Conservation (phyloP, 2,888 invertebrate species). For the Pristionchus maxplancki region DNA sequence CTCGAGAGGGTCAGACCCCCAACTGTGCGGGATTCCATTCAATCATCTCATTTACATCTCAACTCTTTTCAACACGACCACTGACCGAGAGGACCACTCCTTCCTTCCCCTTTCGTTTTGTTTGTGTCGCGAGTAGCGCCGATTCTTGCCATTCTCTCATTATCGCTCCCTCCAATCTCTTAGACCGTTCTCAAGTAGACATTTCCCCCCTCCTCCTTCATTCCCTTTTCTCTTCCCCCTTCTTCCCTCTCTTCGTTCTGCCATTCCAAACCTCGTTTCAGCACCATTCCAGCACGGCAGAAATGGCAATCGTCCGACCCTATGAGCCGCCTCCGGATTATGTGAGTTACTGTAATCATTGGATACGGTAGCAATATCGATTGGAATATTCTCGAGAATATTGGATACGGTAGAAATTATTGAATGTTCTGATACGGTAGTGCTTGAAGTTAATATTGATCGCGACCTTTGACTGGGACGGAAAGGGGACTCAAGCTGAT, state of each 20-base stretch:
- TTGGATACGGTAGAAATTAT: neutral
- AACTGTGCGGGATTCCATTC: conserved; percentile 3
- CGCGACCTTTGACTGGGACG: conserved; percentile 1
- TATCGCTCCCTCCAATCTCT: neutral
- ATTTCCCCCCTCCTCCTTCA: neutral
- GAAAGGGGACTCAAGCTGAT: neutral
- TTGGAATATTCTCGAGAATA: neutral
- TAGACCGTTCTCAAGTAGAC: conserved; percentile 3
- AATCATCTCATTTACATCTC: conserved; percentile 43
- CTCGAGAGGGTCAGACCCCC: conserved; percentile 4
- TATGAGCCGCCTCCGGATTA: conserved; percentile 69
- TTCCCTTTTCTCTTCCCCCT: neutral
- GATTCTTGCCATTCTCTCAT: conserved; percentile 35
- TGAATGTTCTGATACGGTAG: too few species aligned
- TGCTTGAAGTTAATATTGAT: neutral
- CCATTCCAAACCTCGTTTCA: conserved; percentile 1
- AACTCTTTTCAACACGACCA: conserved; percentile 17
- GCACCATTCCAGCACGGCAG: neutral
- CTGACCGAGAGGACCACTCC: neutral
- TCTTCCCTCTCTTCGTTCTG: neutral
- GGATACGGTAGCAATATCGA: neutral
- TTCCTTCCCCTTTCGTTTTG: neutral
- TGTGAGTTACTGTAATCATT: conserved; percentile 57
- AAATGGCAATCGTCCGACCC: conserved; percentile 51
- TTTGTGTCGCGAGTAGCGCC: neutral